A percentile compares a stretch with the other conserved stretches of the same genome.
Conservation (phyloP, 2,113 vertebrate genomes). For the Thomomys bottae region DNA sequence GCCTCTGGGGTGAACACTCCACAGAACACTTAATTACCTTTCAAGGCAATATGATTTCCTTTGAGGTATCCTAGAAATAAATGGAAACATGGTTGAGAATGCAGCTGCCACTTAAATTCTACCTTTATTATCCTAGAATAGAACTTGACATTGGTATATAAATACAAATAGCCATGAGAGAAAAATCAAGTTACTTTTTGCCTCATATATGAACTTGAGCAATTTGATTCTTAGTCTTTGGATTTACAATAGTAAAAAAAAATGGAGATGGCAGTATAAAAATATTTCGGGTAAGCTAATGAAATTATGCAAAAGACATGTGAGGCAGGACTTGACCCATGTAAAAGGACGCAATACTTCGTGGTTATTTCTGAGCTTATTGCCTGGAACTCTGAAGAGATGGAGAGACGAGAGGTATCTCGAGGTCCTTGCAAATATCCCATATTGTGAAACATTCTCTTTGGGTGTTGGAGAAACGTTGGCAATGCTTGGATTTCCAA, state of each 20-base stretch:
- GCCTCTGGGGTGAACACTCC: neutral
- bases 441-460: constrained; percentile 10
- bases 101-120: neutral
- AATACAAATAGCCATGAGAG: neutral
- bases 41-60: constrained; percentile 2
- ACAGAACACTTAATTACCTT: neutral
- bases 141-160: neutral
- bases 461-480: neutral
- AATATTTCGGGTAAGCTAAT: constrained; percentile 30
- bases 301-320: constrained; percentile 48
- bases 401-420: neutral
- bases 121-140: neutral
- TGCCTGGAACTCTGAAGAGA: constrained; percentile 24
- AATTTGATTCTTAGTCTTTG: neutral
- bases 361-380: constrained; percentile 41
- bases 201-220: neutral
- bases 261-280: neutral
- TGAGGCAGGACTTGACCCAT: neutral
- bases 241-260: neutral
- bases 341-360: neutral
- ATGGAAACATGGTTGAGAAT: constrained; percentile 18
- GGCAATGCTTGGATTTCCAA: neutral
- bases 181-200: neutral
- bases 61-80: neutral
- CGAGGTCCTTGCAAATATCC: constrained; percentile 28